Base-by-base conservation (phyloP, 2,113 vertebrate genomes). In the Python bivittatus region DNA sequence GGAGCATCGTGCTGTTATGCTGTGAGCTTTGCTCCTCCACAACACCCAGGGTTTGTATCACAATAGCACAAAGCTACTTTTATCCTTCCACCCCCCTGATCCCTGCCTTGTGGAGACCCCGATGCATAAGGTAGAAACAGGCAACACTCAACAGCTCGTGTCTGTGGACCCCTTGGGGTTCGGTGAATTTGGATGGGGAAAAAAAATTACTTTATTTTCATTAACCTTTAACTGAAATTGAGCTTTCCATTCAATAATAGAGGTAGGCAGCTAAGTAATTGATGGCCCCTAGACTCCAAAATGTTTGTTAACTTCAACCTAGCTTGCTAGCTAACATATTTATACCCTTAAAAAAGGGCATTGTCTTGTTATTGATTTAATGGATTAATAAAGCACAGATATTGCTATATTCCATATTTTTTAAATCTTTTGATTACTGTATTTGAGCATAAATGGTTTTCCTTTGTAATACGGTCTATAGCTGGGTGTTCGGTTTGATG, bases 61-160 rank as follows among this genome's bases (percentile, higher is more conserved):
- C 1, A 11, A 0, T 61, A 61, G 60, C 58, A 23, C 22, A 23
- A 58, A 58, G 17, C 57, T 58, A 58, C 20, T 58, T 58, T 7
- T 48, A 48, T 48, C 56, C 56, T 57, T 57, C 56, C 56, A 1
- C 3, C 17, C 4, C 17, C 17, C 0, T 48, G 48, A 3, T 27
- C 60, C 60, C 10, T 64, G 27, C 60, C 27, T 64, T 12, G 27
- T 0, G 2, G 27, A 64, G 60, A 29, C 27, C 3, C 11, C 60
- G 11, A 27, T 64, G 60, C 10, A 12, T 64, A 29, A 64, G 11
- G 29, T 1, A 64, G 60, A 25, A n/a, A 29, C 29, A n/a, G 27
- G n/a, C 1, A 72, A 72, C 17, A 5, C 1, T 33, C n/a, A 33
- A n/a, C 10, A 0, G 3, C 64, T 72, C 1, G 3, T 4, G n/a